Conservation (phyloP, 2,113 vertebrate genomes). For the Orycteropus afer region DNA sequence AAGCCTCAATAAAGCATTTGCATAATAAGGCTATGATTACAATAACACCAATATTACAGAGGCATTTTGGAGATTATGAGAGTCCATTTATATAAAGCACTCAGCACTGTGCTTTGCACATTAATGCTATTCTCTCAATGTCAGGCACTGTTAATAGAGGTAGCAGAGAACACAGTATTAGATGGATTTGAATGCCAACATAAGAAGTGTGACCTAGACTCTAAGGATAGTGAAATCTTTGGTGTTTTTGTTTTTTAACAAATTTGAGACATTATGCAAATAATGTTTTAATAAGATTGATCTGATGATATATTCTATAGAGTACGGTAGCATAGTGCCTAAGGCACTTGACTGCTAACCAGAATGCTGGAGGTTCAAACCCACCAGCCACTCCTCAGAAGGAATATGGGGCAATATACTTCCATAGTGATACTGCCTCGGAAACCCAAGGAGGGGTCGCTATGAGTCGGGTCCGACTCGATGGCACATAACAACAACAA, state of each 20-base stretch:
- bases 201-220: constrained; percentile 11
- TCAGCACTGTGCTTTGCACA: background rate
- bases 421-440: too few species aligned
- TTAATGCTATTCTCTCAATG: background rate
- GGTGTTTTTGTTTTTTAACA: background rate
- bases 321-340: too few species aligned
- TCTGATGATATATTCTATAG: background rate
- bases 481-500: too few species aligned
- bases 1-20: background rate
- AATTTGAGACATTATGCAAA: background rate
- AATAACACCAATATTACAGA: background rate
- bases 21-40: background rate
- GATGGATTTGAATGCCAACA: background rate
- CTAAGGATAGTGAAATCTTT: background rate
- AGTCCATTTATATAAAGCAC: background rate
- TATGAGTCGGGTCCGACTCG: too few species aligned
- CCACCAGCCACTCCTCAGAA: too few species aligned
- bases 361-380: too few species aligned
- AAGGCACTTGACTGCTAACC: too few species aligned
- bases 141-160: background rate
- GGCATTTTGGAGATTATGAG: background rate
- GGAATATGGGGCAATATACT: too few species aligned
- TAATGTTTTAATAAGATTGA: background rate
- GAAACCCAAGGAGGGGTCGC: too few species aligned
- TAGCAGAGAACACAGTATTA: background rate